phyloP scores from a whole-genome alignment of 37 sponge, comb jelly and placozoan species.

The Halichondria panicea region DNA sequence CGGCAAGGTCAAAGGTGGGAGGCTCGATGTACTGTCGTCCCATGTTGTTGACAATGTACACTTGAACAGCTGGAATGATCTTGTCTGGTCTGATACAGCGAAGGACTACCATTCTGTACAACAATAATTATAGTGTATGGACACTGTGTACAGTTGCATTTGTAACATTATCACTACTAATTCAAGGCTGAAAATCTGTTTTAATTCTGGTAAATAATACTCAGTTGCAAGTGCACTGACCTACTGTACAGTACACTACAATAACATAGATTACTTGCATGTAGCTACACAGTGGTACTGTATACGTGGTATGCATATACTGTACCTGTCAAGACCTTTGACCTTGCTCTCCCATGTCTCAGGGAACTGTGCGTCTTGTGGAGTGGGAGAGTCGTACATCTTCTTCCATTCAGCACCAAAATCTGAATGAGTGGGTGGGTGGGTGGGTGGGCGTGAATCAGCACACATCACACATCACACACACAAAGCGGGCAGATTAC shows the following conservation, averaged over 20 bases:
- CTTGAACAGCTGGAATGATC: constrained; percentile 87
- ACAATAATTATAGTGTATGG: neutral
- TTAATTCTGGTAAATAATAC: no score
- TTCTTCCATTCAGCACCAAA: constrained; percentile 87
- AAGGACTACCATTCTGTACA: constrained; percentile 82
- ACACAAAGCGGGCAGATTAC: no score
- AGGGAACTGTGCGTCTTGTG: constrained; percentile 79
- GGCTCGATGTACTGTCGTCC: constrained; percentile 95
- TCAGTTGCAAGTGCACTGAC: no score
- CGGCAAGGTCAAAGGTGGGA: constrained; percentile 96
- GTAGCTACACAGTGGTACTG: no score
- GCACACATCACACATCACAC: no score
- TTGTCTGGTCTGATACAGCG: constrained; percentile 96
- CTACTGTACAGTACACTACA: no score
- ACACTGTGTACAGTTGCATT: neutral
- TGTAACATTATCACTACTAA: neutral
- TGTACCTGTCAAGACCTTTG: constrained; percentile 67
- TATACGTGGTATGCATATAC: neutral
- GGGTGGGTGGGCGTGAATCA: no score
- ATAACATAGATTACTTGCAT: no score
- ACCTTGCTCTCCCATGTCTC: constrained; percentile 83
- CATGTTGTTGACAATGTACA: constrained; percentile 89
- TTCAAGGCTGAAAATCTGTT: no score
- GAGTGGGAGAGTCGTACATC: constrained; percentile 88
- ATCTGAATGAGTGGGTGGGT: constrained; percentile 9